phyloP scores from a whole-genome alignment of 2,113 vertebrate species.

The Nothocercus nigrocapillus region DNA sequence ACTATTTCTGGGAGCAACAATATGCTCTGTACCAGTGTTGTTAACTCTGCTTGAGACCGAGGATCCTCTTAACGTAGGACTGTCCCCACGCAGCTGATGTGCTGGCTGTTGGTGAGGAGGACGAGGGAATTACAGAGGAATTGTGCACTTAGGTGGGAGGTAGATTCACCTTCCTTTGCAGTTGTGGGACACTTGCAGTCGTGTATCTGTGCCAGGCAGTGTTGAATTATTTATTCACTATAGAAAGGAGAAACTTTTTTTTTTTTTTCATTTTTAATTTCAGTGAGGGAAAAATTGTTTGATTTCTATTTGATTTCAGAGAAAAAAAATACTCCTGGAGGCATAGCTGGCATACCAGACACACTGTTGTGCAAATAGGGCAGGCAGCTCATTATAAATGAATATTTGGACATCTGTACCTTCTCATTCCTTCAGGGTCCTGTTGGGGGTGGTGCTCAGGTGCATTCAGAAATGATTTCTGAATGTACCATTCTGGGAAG shows the following conservation, averaged over 20 bases:
- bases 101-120: background rate
- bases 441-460: background rate
- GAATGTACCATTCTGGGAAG: background rate
- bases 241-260: background rate
- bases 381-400: slow-evolving; percentile 5
- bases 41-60: background rate
- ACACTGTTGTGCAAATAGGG: background rate
- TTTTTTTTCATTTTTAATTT: background rate
- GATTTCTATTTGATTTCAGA: slow-evolving; percentile 2
- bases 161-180: background rate
- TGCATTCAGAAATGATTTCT: background rate
- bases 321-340: background rate
- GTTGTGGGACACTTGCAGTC: background rate
- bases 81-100: background rate
- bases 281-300: background rate
- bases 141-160: background rate
- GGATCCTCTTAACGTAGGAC: background rate
- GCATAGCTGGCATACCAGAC: background rate
- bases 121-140: background rate
- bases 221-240: slow-evolving; percentile 31
- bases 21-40: background rate
- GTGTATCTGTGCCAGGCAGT: background rate
- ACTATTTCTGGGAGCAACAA: background rate
- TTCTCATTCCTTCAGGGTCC: background rate
- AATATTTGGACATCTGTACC: background rate